Base-by-base conservation (phyloP, 2,797 vertebrate genomes). In the Gallinago stenura region DNA sequence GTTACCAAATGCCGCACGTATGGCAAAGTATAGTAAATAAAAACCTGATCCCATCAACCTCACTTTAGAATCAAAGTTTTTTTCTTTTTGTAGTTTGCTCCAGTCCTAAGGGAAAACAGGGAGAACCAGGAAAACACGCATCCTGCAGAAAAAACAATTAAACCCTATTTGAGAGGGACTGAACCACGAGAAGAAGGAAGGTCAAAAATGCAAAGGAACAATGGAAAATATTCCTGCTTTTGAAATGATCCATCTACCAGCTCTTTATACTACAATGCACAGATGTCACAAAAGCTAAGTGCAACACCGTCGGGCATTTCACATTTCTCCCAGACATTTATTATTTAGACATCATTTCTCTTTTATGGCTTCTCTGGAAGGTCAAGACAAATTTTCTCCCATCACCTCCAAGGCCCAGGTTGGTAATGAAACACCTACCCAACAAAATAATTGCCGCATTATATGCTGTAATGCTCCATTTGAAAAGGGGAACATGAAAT, bases 361-460 rank as follows among this genome's bases (percentile, higher is more conserved):
- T 87, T 94, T 95, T 94, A 94, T 65, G 61, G 76, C 37, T 94
- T 95, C 76, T n/a, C 78, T 89, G 33, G 80, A 95, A 95, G 93
- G 93, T 95, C 87, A 88, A 78, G 89, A 93, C 72, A 88, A 88
- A 95, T 96, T 86, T 88, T 95, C 85, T 88, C 89, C 83, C 73
- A 81, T 94, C 94, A 85, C 79, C 79, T 95, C 89, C 80, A 66
- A 93, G 87, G 91, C 89, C 91, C 82, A 93, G 72, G 84, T 56
- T 82, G 93, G 92, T 93, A 96, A 97, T 95, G 94, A 96, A 97
- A 97, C 94, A 97, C 91, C 94, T 94, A 48, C 82, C 87, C 83
- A 89, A 46, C 73, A 92, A 88, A 94, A 93, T 90, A 95, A 93
- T 77, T 93, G 90, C 93, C 77, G 61, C 80, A 65, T 70, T 69